phyloP scores from a whole-genome alignment of 2,797 vertebrate species.

The Taenioides sp. region DNA sequence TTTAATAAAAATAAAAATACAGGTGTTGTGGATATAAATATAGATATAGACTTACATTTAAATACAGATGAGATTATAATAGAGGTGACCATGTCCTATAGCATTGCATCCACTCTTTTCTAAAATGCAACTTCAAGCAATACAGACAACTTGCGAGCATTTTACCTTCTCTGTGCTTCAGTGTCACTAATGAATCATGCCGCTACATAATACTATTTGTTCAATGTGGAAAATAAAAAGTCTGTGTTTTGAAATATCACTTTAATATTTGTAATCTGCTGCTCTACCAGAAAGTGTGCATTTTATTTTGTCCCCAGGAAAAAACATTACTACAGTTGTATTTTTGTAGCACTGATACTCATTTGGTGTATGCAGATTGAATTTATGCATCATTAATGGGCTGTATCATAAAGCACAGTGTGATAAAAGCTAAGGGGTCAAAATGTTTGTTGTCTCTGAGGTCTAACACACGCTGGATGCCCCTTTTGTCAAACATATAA shows the following conservation, averaged over 20 bases:
- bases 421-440: slow-evolving; percentile 32
- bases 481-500: slow-evolving; percentile 14
- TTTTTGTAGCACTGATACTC: slow-evolving; percentile 7
- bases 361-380: slow-evolving; percentile 7
- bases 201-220: slow-evolving; percentile 32
- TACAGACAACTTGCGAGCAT: slow-evolving; percentile 9
- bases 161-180: slow-evolving; percentile 10
- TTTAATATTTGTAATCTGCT: slow-evolving; percentile 52
- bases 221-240: slow-evolving; percentile 47
- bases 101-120: not conserved
- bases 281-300: slow-evolving; percentile 13
- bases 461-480: slow-evolving; percentile 7
- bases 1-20: not conserved
- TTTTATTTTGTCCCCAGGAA: slow-evolving; percentile 33
- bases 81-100: not conserved
- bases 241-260: slow-evolving; percentile 47
- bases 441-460: slow-evolving; percentile 18
- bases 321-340: slow-evolving; percentile 25
- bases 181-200: slow-evolving; percentile 43
- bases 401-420: slow-evolving; percentile 20
- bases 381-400: slow-evolving; percentile 18
- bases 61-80: not conserved
- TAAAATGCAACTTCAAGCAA: not conserved
- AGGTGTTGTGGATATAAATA: not conserved
- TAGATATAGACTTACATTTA: not conserved